phyloP scores from a whole-genome alignment of 1,140 invertebrate genomes.

The Brachionus angularis region DNA sequence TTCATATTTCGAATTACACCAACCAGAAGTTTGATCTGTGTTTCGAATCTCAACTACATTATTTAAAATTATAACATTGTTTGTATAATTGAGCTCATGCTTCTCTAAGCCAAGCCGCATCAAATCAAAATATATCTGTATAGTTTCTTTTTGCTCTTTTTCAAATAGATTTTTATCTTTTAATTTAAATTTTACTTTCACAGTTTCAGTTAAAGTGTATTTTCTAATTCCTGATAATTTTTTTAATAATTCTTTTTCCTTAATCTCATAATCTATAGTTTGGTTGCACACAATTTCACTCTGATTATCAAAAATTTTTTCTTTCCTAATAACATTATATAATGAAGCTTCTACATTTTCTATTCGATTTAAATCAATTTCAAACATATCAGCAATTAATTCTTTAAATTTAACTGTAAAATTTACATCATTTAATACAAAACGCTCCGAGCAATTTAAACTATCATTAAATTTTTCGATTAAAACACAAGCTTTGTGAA shows the following conservation, averaged over 20 bases:
- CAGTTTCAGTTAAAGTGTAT: no score
- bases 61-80: not conserved
- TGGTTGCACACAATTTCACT: not conserved
- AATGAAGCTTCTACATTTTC: not conserved
- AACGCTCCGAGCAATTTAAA: not conserved
- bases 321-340: not conserved
- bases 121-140: slow-evolving; percentile 22
- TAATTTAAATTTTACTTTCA: not conserved
- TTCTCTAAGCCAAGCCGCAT: not conserved
- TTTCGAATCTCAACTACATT: not conserved
- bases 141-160: slow-evolving; percentile 30
- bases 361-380: not conserved
- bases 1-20: slow-evolving; percentile 11
- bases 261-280: not conserved
- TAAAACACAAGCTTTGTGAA: not conserved
- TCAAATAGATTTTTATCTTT: no score
- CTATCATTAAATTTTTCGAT: not conserved
- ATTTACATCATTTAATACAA: not conserved
- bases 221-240: no score
- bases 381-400: not conserved
- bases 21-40: not conserved
- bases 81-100: not conserved
- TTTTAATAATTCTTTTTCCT: no score
- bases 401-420: not conserved
- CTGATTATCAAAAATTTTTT: not conserved